These are phyloP conservation scores for Alentia gelatinosa DNA, from an alignment of 2,888 invertebrate genomes.

Conservation along the genomic window DNA sequence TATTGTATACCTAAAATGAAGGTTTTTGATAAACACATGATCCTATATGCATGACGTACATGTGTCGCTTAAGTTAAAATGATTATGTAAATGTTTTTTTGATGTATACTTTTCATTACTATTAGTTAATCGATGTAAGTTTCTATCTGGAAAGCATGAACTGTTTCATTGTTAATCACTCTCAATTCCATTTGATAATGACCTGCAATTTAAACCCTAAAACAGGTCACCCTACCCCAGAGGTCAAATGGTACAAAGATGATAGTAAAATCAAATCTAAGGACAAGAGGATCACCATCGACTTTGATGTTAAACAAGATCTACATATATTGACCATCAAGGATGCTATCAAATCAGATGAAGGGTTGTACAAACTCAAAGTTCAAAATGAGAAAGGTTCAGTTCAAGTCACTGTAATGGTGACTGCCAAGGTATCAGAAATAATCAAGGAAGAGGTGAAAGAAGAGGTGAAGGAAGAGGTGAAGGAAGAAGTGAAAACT, in stretches of 20 bases:
- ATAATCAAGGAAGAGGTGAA: conserved; percentile 1
- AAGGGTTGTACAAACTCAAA: conserved; percentile 54
- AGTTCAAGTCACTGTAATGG: not conserved
- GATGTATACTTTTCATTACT: too few relatives aligned
- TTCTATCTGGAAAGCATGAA: too few relatives aligned
- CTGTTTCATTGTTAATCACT: too few relatives aligned
- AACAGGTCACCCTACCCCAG: conserved; percentile 63
- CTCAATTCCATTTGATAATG: too few relatives aligned
- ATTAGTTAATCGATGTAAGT: too few relatives aligned
- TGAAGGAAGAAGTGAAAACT: not conserved
- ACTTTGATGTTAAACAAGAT: conserved; percentile 25
- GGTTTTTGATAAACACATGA: too few relatives aligned
- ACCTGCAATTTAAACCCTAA: not conserved
- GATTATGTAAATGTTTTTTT: too few relatives aligned
- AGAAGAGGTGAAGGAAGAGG: not conserved
- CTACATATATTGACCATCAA: conserved; percentile 49
- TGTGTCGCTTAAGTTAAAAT: too few relatives aligned
- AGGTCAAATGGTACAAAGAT: conserved; percentile 76
- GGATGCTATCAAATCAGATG: conserved; percentile 58
- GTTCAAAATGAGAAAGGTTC: not conserved
- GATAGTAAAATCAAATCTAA: conserved; percentile 64
- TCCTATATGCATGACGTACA: too few relatives aligned
- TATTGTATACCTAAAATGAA: too few relatives aligned
- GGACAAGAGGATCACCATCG: conserved; percentile 27
- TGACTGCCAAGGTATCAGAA: not conserved